phyloP scores from a whole-genome alignment of 1,140 invertebrate genomes.

The Schlechtendalia chinensis region DNA sequence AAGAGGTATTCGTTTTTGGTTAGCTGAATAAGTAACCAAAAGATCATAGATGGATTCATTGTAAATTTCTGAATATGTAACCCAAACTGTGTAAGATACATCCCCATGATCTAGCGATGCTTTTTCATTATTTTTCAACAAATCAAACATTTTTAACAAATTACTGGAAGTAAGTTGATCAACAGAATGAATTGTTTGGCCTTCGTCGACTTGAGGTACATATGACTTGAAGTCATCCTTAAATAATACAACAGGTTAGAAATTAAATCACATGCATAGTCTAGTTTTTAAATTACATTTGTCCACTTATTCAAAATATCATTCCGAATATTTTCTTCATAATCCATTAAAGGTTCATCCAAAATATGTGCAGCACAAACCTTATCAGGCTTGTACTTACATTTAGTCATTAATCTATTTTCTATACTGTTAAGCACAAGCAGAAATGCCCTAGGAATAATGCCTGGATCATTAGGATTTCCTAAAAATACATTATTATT shows the following conservation, averaged over 20 bases:
- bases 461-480: constrained; percentile 45
- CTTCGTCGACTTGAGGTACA: neutral
- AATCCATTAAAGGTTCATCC: constrained; percentile 30
- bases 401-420: constrained; percentile 11
- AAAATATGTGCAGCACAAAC: constrained; percentile 38
- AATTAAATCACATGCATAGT: neutral
- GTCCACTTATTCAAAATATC: constrained; percentile 38
- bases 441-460: constrained; percentile 49
- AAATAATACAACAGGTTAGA: neutral
- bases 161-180: constrained; percentile 5
- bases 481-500: constrained; percentile 38
- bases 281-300: neutral
- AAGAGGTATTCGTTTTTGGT: constrained; percentile 58
- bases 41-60: constrained; percentile 90
- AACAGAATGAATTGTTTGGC: neutral
- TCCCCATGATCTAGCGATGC: constrained; percentile 19
- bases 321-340: constrained; percentile 27
- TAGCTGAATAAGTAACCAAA: constrained; percentile 60
- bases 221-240: constrained; percentile 7
- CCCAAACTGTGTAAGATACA: constrained; percentile 64
- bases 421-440: constrained; percentile 22
- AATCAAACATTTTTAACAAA: constrained; percentile 40
- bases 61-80: constrained; percentile 91
- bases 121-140: neutral
- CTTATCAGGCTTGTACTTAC: constrained; percentile 44